Conservation (phyloP, 2,113 vertebrate genomes). For the Myotis yumanensis region DNA sequence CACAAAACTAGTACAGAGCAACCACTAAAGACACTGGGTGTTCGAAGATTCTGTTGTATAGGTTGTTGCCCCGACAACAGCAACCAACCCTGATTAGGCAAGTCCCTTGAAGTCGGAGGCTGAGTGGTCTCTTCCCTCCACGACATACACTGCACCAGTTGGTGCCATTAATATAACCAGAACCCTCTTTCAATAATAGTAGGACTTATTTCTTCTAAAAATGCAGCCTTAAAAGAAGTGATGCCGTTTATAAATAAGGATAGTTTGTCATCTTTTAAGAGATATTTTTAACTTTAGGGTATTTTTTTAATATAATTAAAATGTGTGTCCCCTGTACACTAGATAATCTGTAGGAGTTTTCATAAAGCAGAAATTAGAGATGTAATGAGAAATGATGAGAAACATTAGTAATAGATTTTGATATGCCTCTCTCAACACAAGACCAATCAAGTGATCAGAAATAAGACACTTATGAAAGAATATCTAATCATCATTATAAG, state of each 20-base stretch:
- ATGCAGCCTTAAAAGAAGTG: not conserved
- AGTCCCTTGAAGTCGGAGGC: not conserved
- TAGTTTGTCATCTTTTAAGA: not conserved
- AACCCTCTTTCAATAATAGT: not conserved
- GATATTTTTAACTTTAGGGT: not conserved
- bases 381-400: not conserved
- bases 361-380: not conserved
- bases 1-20: not conserved
- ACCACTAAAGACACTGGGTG: not conserved
- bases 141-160: not conserved
- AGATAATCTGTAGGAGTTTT: conserved; percentile 21
- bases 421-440: not conserved
- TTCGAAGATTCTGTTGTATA: not conserved
- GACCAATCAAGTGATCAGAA: not conserved
- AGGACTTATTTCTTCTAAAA: not conserved
- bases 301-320: conserved; percentile 2
- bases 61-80: not conserved
- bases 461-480: not conserved
- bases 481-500: not conserved
- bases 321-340: not conserved
- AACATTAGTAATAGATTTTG: not conserved
- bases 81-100: not conserved
- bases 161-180: not conserved
- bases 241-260: not conserved
- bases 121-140: not conserved